Conservation (phyloP, 2,888 invertebrate genomes). For the Muschampia plurimacula region DNA sequence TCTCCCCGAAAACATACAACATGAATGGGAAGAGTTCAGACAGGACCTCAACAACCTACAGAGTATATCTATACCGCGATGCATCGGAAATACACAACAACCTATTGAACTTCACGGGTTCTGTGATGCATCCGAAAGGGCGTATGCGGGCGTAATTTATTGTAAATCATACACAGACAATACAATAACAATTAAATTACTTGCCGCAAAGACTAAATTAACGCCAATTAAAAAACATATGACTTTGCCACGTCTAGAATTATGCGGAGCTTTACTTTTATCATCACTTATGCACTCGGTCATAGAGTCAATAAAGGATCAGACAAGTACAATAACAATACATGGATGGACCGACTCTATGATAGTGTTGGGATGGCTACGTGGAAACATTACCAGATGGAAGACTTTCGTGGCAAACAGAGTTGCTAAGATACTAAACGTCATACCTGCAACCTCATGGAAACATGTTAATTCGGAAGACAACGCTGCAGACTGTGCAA, state of each 20-base stretch:
- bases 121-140: conserved; percentile 15
- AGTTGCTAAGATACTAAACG: conserved; percentile 27
- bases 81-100: background rate
- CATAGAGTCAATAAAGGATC: conserved; percentile 25
- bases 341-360: conserved; percentile 41
- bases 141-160: conserved; percentile 35
- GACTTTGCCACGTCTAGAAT: conserved; percentile 35
- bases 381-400: conserved; percentile 40
- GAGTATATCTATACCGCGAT: conserved; percentile 25
- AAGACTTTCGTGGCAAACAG: conserved; percentile 43
- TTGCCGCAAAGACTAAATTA: conserved; percentile 37
- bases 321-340: conserved; percentile 17
- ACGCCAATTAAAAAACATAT: conserved; percentile 20
- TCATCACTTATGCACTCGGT: background rate
- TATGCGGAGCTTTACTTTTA: background rate
- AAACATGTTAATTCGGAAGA: conserved; percentile 39
- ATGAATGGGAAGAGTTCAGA: conserved; percentile 35
- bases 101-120: background rate
- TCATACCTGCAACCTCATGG: conserved; percentile 31
- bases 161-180: conserved; percentile 20
- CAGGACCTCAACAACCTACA: conserved; percentile 18
- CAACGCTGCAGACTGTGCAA: conserved; percentile 44
- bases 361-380: conserved; percentile 40
- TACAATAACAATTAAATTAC: conserved; percentile 16
- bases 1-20: background rate